Evolutionary conservation across 2,797 vertebrate species (phyloP).

Genomic region (Valencia hispanica): DNA sequence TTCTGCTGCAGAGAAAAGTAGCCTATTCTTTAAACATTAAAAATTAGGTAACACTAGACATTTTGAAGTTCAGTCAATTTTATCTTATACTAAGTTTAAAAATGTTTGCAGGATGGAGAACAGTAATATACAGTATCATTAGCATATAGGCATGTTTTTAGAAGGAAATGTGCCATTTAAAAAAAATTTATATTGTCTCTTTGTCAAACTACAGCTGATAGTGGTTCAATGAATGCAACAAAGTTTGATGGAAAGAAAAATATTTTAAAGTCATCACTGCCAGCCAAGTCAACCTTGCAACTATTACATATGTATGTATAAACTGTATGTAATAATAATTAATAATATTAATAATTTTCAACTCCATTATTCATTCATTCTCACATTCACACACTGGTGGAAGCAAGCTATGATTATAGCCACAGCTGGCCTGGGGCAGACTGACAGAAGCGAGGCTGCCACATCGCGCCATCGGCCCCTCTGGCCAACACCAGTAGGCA

Average conservation of each 20-base stretch:
- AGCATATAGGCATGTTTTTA: not conserved
- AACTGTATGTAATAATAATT: too few species aligned
- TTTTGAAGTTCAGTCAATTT: not conserved
- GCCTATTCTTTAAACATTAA: not conserved
- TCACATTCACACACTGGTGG: too few species aligned
- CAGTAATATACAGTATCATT: not conserved
- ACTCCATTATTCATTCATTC: too few species aligned
- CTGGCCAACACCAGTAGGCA: too few species aligned
- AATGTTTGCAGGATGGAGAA: not conserved
- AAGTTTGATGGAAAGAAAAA: not conserved
- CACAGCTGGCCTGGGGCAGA: too few species aligned
- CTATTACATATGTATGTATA: not conserved
- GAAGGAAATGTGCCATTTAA: not conserved
- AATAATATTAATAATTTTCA: too few species aligned
- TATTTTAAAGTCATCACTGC: not conserved
- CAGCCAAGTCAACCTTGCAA: not conserved
- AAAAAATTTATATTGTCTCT: not conserved
- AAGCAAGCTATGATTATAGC: too few species aligned
- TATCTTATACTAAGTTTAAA: not conserved
- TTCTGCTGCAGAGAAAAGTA: not conserved
- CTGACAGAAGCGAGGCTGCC: too few species aligned
- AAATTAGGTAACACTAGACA: not conserved
- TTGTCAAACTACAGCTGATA: not conserved
- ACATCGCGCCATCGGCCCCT: too few species aligned
- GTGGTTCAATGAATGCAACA: not conserved